These are phyloP conservation scores for Sarcophaga subvicina DNA, from an alignment of 2,888 invertebrate genomes.

Conservation along the genomic window DNA sequence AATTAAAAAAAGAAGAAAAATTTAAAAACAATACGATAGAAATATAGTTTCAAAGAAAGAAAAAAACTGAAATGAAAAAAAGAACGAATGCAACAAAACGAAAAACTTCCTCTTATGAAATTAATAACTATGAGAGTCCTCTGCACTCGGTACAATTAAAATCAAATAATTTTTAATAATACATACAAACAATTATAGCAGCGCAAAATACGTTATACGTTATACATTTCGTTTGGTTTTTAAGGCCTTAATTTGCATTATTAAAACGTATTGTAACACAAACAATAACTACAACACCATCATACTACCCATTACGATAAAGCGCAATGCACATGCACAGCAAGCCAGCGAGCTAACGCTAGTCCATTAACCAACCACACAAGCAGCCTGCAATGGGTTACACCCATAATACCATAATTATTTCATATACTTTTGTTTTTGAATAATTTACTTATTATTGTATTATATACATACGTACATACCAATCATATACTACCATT, in stretches of 20 bases:
- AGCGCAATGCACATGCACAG: constrained; percentile 12
- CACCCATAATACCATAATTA: constrained; percentile 58
- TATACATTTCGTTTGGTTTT: background rate
- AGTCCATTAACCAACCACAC: background rate
- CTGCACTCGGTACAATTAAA: constrained; percentile 29
- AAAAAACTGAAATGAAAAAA: background rate
- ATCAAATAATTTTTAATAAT: constrained; percentile 49
- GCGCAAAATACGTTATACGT: background rate
- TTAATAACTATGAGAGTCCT: constrained; percentile 55
- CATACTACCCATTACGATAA: constrained; percentile 3
- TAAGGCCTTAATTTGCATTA: constrained; percentile 57
- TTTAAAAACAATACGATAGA: background rate
- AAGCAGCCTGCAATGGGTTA: constrained; percentile 26
- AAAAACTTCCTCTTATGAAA: constrained; percentile 53
- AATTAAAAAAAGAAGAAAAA: background rate
- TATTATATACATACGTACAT: too few species aligned
- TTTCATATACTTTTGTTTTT: constrained; percentile 6
- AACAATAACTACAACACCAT: background rate
- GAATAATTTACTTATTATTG: too few species aligned
- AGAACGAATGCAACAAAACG: background rate
- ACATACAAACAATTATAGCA: constrained; percentile 23
- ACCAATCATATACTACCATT: too few species aligned
- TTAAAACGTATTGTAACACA: constrained; percentile 31
- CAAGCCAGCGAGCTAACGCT: background rate
- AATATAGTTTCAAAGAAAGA: background rate